Conservation (phyloP, 2,113 vertebrate species). For the Apteryx owenii region DNA sequence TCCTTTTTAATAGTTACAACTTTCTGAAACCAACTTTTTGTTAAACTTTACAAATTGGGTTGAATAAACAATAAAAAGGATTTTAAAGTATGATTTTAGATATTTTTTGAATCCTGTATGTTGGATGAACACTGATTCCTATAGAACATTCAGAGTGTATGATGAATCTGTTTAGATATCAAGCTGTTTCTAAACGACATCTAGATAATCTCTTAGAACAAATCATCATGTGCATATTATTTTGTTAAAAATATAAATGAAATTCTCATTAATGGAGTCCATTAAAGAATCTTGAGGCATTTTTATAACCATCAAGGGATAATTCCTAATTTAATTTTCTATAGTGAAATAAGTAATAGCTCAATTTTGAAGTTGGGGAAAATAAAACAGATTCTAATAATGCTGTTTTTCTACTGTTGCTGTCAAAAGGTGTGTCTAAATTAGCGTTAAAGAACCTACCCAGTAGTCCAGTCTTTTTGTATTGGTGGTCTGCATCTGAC, state of each 20-base stretch:
- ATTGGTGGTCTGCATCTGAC: background rate
- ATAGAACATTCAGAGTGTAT: background rate
- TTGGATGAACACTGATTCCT: background rate
- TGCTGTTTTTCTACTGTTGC: background rate
- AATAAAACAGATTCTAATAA: background rate
- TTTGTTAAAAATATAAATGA: background rate
- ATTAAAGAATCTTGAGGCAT: background rate
- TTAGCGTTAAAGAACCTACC: background rate
- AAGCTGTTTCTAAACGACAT: background rate
- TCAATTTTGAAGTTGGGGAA: background rate
- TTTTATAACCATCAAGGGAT: background rate
- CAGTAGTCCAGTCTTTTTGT: background rate
- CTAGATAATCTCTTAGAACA: background rate
- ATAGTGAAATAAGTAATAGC: background rate
- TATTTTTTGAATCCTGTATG: background rate
- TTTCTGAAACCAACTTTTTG: background rate
- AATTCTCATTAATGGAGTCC: background rate
- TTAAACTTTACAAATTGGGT: too few species aligned
- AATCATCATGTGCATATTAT: background rate
- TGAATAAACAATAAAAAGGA: background rate
- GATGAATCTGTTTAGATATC: background rate
- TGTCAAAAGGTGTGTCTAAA: background rate
- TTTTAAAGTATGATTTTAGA: background rate
- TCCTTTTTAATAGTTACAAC: too few species aligned
- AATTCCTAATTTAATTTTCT: background rate